Conservation (phyloP, 2,888 invertebrate genomes). For the Papilio elwesi region DNA sequence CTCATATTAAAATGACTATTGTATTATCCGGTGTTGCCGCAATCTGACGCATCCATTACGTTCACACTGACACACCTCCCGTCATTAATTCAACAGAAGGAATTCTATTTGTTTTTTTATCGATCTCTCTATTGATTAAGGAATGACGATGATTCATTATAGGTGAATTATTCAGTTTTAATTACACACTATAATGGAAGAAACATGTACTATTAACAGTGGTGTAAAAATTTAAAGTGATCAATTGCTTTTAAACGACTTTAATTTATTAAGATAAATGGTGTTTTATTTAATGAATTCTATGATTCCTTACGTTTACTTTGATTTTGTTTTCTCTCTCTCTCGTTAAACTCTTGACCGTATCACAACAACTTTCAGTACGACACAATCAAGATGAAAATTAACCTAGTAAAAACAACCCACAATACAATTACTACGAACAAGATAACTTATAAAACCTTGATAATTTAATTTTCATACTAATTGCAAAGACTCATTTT, state of each 20-base stretch:
- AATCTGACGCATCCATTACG: constrained; percentile 25
- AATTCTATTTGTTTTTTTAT: constrained; percentile 28
- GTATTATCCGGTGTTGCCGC: constrained; percentile 5
- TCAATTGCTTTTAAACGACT: constrained; percentile 7
- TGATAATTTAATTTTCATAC: no score
- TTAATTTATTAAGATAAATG: constrained; percentile 1
- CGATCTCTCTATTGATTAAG: constrained; percentile 20
- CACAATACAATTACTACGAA: no score
- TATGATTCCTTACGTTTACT: no score
- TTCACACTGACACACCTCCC: constrained; percentile 36
- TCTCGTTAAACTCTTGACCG: no score
- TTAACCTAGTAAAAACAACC: no score
- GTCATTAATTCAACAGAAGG: constrained; percentile 29
- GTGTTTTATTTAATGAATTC: neutral
- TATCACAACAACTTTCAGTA: no score
- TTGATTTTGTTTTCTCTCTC: no score
- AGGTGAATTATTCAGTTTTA: constrained; percentile 36
- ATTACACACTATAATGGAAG: constrained; percentile 13
- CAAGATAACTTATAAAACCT: no score
- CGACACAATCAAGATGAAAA: no score
- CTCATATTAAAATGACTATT: constrained; percentile 26
- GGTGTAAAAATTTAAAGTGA: constrained; percentile 3
- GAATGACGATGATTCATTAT: constrained; percentile 34
- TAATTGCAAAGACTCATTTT: no score
- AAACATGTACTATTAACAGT: constrained; percentile 21